Evolutionary conservation across 2,113 vertebrate species (phyloP), one percentile per base, ranked within the genome.

Genomic region (Plecturocebus donacophilus): DNA sequence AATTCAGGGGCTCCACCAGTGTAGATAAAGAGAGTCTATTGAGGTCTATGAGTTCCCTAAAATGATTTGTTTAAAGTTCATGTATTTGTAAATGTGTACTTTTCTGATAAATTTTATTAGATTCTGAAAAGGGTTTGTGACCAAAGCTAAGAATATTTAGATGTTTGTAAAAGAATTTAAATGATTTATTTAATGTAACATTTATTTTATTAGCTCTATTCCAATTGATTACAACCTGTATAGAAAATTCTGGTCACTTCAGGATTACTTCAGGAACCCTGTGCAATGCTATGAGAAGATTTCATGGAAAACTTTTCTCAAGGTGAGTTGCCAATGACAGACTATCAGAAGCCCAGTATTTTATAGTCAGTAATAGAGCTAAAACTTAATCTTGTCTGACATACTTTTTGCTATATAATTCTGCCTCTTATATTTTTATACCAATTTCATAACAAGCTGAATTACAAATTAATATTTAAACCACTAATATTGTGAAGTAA

Each of bases 181-280:
- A 80, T 88, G 12, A 93, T 58, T 89, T 84, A 70, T 87, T 94
- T 87, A 90, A 87, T 87, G 8, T 85, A 56, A 64, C 73, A 21
- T 96, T 97, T 97, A 76, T 95, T 25, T 58, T 90, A 96, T 30
- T 98, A 99, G 99, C 94, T 99, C 99, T 97, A 99, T 99, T 98
- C 99, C 99, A 17, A 99, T 99, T 80, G 99, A 99, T 99, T 99
- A 99, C 99, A 99, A 99, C 98, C 96, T 99, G 77, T 99, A 99
- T 98, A 99, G 99, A 98, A 99, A 99, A 98, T 99, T 99, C 99
- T 99, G 99, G 99, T 99, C 99, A 0, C 99, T 99, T 98, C 99
- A 99, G 97, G 99, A 99, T 98, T 99, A 99, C 98, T 99, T 99
- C 98, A 99, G 99, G 95, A 99, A 99, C 98, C 99, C 99, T 38